A percentile compares a stretch with the other conserved stretches of the same genome.
Evolutionary conservation across 2,888 invertebrate species (phyloP).

Genomic region (Tromatobia lineatoria): DNA sequence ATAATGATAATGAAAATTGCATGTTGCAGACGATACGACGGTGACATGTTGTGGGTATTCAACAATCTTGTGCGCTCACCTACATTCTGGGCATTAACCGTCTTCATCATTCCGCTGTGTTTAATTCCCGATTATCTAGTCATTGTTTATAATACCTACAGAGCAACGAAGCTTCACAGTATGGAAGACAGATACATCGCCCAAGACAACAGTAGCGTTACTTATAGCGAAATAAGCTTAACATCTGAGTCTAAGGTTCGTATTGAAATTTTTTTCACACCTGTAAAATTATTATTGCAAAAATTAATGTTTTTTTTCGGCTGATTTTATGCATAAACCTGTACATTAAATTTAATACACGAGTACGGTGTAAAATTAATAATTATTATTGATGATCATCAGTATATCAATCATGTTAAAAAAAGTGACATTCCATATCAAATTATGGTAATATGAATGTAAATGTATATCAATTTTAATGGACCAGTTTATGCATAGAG

Average conservation of each 20-base stretch:
- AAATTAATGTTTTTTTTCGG: not conserved
- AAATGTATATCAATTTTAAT: too few relatives aligned
- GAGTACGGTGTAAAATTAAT: not conserved
- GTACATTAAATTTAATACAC: not conserved
- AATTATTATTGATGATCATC: too few relatives aligned
- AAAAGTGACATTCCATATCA: too few relatives aligned
- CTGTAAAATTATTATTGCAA: not conserved
- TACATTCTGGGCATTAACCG: slow-evolving; percentile 88
- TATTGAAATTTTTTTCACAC: not conserved
- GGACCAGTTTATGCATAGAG: too few relatives aligned
- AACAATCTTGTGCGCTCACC: slow-evolving; percentile 87
- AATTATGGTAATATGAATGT: too few relatives aligned
- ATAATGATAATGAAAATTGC: not conserved
- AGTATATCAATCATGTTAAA: too few relatives aligned
- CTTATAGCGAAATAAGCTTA: slow-evolving; percentile 61
- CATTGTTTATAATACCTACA: slow-evolving; percentile 72
- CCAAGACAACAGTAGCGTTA: slow-evolving; percentile 58
- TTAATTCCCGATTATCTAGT: slow-evolving; percentile 87
- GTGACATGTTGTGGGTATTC: slow-evolving; percentile 88
- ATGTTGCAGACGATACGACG: slow-evolving; percentile 85
- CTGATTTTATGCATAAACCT: not conserved
- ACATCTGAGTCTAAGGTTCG: slow-evolving; percentile 64
- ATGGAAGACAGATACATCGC: slow-evolving; percentile 61
- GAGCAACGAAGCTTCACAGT: slow-evolving; percentile 72
- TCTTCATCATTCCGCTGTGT: slow-evolving; percentile 86